Evolutionary conservation across 2,888 invertebrate species (phyloP), one percentile per base, ranked within the genome.

Genomic region (Drosophila barbarae): DNA sequence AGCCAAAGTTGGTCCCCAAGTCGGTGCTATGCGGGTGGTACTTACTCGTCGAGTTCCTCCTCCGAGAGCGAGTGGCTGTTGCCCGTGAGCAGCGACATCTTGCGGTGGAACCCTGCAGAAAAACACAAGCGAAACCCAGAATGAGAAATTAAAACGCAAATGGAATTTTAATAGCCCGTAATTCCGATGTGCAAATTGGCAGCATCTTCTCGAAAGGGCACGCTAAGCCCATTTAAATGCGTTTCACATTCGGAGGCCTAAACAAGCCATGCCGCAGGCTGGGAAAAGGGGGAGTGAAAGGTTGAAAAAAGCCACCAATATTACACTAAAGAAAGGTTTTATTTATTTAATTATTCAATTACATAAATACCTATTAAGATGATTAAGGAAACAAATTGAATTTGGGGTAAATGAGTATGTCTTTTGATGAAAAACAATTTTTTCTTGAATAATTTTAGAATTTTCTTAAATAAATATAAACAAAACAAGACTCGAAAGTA

Each of bases 31-130:
- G 10, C 36, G 32, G 21, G 18, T 90, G n/a, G 15, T 90, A 93
- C 93, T 93, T 89, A 93, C 93, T 93, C 93, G 85, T 93, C 93
- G 68, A 92, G 90, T 73, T 93, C 92, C 85, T 93, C 93, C 77
- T 93, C 93, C 70, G 92, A 92, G 85, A 93, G 90, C 70, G 93
- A 93, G 59, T 86, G 79, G 72, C 88, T 89, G 72, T 86, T 89
- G 59, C 76, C 84, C 53, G 77, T 52, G 39, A 82, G 69, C 66
- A 86, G 71, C 57, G 87, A 87, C 87, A 87, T 87, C 57, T 71
- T 85, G 65, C 65, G 71, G 78, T 78, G 73, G 60, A 51, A 36
- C 28, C 74, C 85, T 80, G 57, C 28, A 42, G 13, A 80, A 71
- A 13, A 42, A 47, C 10, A 39, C 13, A 63, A 42, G 41, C 0